Percentiles rank a stretch among this genome's conserved stretches.
These are phyloP conservation scores for Scomber colias DNA, from an alignment of 2,113 vertebrate species.

Conservation along the genomic window DNA sequence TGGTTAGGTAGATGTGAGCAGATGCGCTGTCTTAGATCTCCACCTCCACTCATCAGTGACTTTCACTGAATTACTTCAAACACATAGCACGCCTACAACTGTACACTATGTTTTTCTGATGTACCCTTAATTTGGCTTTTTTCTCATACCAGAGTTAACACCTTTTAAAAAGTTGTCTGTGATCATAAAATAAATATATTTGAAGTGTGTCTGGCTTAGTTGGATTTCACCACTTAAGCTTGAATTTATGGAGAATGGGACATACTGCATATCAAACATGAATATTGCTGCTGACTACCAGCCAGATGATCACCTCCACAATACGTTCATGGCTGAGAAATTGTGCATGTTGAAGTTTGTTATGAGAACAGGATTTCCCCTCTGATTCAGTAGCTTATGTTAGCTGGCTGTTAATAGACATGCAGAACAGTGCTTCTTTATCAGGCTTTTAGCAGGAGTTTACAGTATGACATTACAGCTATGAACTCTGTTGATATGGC, in stretches of 20 bases:
- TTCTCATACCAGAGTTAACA: slow-evolving; percentile 40
- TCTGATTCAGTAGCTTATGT: slow-evolving; percentile 69
- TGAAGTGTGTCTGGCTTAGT: slow-evolving; percentile 7
- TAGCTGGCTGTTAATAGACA: slow-evolving; percentile 70
- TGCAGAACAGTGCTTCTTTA: slow-evolving; percentile 72
- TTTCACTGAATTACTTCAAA: slow-evolving; percentile 51
- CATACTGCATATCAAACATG: neutral
- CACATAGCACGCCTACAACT: neutral
- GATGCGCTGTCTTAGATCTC: slow-evolving; percentile 61
- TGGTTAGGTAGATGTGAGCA: slow-evolving; percentile 69
- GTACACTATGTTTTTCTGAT: slow-evolving; percentile 16
- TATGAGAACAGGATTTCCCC: slow-evolving; percentile 55
- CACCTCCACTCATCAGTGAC: slow-evolving; percentile 49
- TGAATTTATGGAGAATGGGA: too few relatives aligned
- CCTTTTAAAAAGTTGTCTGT: slow-evolving; percentile 17
- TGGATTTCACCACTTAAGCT: neutral
- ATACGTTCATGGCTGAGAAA: slow-evolving; percentile 25
- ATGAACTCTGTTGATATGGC: slow-evolving; percentile 75
- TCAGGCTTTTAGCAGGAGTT: slow-evolving; percentile 79
- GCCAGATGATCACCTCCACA: slow-evolving; percentile 13
- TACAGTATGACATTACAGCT: slow-evolving; percentile 69
- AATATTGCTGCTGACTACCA: slow-evolving; percentile 19
- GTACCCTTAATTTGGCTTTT: slow-evolving; percentile 42
- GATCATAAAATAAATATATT: slow-evolving; percentile 1
- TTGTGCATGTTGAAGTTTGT: slow-evolving; percentile 31